Evolutionary conservation across 2,113 vertebrate genomes (phyloP).

Genomic region (Gallinago paraguaiae): DNA sequence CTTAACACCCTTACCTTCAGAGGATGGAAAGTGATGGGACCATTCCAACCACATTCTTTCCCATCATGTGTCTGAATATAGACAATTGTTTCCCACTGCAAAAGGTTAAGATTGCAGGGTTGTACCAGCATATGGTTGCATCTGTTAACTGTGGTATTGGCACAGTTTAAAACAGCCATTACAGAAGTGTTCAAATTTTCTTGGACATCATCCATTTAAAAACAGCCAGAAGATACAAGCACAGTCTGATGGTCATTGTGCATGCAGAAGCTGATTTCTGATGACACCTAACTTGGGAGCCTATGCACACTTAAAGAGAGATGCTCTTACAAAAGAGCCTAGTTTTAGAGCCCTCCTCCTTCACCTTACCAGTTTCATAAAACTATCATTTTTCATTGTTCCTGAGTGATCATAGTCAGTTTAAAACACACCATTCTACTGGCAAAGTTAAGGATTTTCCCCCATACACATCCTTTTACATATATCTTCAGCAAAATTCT

Average conservation of each 20-base stretch:
- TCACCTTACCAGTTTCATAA: neutral
- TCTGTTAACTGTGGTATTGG: neutral
- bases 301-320: neutral
- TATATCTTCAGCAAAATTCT: neutral
- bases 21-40: neutral
- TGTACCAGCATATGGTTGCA: neutral
- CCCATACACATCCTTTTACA: neutral
- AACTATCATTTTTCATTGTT: neutral
- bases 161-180: neutral
- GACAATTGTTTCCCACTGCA: neutral
- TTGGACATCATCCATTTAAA: neutral
- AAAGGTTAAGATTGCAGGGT: neutral
- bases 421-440: neutral
- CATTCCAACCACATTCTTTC: neutral
- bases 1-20: neutral
- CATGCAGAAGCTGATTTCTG: neutral
- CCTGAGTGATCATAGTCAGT: fast-evolving
- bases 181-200: neutral
- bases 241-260: too few relatives aligned
- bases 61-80: neutral
- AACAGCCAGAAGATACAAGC: neutral
- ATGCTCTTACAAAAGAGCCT: neutral
- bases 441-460: neutral
- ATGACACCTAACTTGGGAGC: neutral
- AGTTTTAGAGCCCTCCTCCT: neutral